A percentile compares a stretch with the other conserved stretches of the same genome.
Evolutionary conservation across 1,140 invertebrate species (phyloP).

Genomic region (fruit fly (Drosophila melanogaster)): Release_6_plus_ISO1_MT NC_004354.4:8935001-8935500

Average conservation of each 20-base stretch:
- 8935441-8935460: neutral
- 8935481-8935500: conserved; percentile 27
- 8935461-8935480: conserved; percentile 43
- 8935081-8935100: conserved; percentile 25
- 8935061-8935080: neutral
- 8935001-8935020: neutral
- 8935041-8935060: no score
- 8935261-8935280: conserved; percentile 61
- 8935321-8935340: conserved; percentile 53
- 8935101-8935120: conserved; percentile 39
- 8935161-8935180: conserved; percentile 45
- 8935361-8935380: conserved; percentile 43
- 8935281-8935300: conserved; percentile 7
- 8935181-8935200: conserved; percentile 19
- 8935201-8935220: conserved; percentile 13
- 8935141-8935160: conserved; percentile 77
- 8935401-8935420: no score
- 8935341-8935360: conserved; percentile 38
- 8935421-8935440: neutral
- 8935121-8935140: conserved; percentile 76
- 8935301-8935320: conserved; percentile 40
- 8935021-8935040: neutral
- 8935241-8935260: conserved; percentile 32
- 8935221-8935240: conserved; percentile 39
- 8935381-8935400: conserved; percentile 2